A percentile compares a stretch with the other conserved stretches of the same genome.
Conservation (phyloP, 2,113 vertebrate genomes). For the Motacilla tschutschensis region DNA sequence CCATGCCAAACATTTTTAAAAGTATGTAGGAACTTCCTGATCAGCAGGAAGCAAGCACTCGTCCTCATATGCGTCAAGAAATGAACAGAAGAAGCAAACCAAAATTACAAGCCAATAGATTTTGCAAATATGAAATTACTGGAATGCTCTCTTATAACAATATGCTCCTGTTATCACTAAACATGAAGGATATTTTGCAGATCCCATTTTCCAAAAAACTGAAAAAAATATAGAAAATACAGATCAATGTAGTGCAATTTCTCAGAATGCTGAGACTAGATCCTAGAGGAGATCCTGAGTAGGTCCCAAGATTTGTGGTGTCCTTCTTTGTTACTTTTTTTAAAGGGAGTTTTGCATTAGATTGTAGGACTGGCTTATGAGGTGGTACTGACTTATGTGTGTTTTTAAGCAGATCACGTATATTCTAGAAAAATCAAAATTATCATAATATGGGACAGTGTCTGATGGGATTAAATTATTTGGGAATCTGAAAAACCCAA, state of each 20-base stretch:
- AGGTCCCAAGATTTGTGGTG: background rate
- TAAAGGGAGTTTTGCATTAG: background rate
- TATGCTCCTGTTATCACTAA: background rate
- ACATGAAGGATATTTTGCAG: background rate
- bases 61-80: background rate
- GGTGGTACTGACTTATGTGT: background rate
- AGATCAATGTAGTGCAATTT: background rate
- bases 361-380: background rate
- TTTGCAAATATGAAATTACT: background rate
- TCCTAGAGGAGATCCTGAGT: background rate
- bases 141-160: background rate
- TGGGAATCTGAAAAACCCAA: background rate
- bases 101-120: background rate
- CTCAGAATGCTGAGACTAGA: background rate
- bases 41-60: background rate
- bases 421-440: background rate
- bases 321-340: background rate
- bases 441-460: background rate
- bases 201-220: background rate
- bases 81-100: background rate
- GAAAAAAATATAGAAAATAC: background rate
- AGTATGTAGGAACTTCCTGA: background rate
- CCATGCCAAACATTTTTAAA: background rate
- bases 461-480: background rate
- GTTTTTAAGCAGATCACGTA: background rate